Evolutionary conservation across 2,888 invertebrate genomes (phyloP), one percentile per base, ranked within the genome.

Genomic region (Andrena trimmerana): DNA sequence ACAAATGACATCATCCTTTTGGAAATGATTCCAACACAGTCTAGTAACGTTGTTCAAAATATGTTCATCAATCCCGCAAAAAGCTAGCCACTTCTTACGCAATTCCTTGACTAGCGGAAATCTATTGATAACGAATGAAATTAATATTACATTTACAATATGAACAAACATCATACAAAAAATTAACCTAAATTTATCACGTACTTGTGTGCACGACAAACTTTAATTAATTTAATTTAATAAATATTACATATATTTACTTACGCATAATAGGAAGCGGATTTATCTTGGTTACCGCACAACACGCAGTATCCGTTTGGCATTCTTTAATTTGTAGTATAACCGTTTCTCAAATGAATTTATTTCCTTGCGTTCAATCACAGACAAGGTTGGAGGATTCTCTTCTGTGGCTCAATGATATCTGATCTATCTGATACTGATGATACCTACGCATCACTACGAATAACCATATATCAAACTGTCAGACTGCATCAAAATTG

Each of bases 211-310:
- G 3, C 20, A 4, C 8, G 24, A 54, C 0, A 52, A 20, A 54
- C 7, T 10, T 54, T 0, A 7, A 20, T n/a, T 52, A 52, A 54
- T 54, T 57, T n/a, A 2, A 57, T 57, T 20, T 27, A 10, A 27
- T 57, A 27, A 20, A 10, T 57, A 57, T 8, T 4, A 57, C 27
- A 13, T 57, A 27, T 57, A 57, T 57, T 57, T 57, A 57, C 57
- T 57, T 57, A 57, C 57, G 57, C 0, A 24, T 57, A 57, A 27
- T 57, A 57, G 13, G 24, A 57, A 57, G 20, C 57, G 3, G 24
- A 13, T 57, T 57, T 20, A 57, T 57, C 24, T 57, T 24, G 24
- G 57, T 57, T 57, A 57, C 57, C 57, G 57, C 57, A 57, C 1
- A 57, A 10, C 24, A 57, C 20, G 8, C 57, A 57, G 24, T 57